Evolutionary conservation across 2,797 vertebrate species (phyloP).

Genomic region (Synanceia verrucosa): DNA sequence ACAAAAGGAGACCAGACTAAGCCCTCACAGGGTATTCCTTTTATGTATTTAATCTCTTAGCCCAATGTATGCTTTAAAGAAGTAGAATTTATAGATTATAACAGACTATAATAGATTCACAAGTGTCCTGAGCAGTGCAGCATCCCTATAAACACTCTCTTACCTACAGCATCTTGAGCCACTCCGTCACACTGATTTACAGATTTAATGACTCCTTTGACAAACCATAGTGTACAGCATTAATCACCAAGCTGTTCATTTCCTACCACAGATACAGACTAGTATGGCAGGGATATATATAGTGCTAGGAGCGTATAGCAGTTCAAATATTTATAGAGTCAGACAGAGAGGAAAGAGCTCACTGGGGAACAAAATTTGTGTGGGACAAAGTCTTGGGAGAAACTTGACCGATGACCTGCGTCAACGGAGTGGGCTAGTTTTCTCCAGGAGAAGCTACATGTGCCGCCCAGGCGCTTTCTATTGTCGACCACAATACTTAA

Average conservation of each 20-base stretch:
- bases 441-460: conserved; percentile 35
- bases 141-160: neutral
- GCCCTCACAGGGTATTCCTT: too few relatives aligned
- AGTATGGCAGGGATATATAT: conserved; percentile 11
- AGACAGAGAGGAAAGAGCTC: conserved; percentile 16
- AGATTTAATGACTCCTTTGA: conserved; percentile 27
- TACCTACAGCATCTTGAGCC: conserved; percentile 8
- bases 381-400: conserved; percentile 50
- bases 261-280: conserved; percentile 45
- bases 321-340: conserved; percentile 39
- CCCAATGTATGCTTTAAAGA: conserved; percentile 1
- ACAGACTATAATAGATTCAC: too few relatives aligned
- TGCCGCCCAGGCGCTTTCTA: conserved; percentile 53
- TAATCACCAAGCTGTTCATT: conserved; percentile 45
- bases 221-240: conserved; percentile 36
- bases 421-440: neutral
- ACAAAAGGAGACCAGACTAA: too few relatives aligned
- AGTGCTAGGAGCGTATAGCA: conserved; percentile 5
- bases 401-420: conserved; percentile 49
- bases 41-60: too few relatives aligned
- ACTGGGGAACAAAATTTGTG: neutral
- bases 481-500: conserved; percentile 22
- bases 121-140: neutral
- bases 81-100: neutral
- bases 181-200: conserved; percentile 42